Evolutionary conservation across 2,797 vertebrate genomes (phyloP).

Genomic region (Moxostoma hubbsi): DNA sequence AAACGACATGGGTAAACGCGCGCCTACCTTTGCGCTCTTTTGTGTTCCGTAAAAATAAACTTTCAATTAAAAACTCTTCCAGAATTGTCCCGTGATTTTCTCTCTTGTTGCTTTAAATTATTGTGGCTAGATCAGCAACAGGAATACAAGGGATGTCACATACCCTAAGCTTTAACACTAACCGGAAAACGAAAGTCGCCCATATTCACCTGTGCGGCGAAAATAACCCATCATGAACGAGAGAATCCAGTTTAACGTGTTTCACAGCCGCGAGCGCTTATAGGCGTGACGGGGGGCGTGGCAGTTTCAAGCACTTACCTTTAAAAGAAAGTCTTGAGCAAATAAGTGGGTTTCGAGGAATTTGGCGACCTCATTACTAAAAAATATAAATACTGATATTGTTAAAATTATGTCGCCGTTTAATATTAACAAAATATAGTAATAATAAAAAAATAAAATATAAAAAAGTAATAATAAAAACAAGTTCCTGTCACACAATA

Average conservation of each 20-base stretch:
- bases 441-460: too few species aligned
- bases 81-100: background rate
- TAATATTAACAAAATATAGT: too few species aligned
- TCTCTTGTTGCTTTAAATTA: background rate
- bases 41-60: conserved; percentile 14
- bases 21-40: conserved; percentile 32
- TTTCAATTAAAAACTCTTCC: background rate
- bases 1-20: background rate
- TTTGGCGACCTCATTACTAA: too few species aligned
- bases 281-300: conserved; percentile 4
- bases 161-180: background rate
- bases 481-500: background rate
- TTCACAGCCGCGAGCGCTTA: background rate
- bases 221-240: conserved; percentile 1
- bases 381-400: too few species aligned
- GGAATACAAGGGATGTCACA: background rate
- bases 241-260: conserved; percentile 55
- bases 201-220: conserved; percentile 29
- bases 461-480: too few species aligned
- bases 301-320: conserved; percentile 13
- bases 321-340: conserved; percentile 7
- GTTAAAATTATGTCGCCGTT: too few species aligned
- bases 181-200: background rate
- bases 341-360: background rate
- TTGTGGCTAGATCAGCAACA: background rate